Evolutionary conservation across 2,797 vertebrate species (phyloP).

Genomic region (Fratercula arctica): DNA sequence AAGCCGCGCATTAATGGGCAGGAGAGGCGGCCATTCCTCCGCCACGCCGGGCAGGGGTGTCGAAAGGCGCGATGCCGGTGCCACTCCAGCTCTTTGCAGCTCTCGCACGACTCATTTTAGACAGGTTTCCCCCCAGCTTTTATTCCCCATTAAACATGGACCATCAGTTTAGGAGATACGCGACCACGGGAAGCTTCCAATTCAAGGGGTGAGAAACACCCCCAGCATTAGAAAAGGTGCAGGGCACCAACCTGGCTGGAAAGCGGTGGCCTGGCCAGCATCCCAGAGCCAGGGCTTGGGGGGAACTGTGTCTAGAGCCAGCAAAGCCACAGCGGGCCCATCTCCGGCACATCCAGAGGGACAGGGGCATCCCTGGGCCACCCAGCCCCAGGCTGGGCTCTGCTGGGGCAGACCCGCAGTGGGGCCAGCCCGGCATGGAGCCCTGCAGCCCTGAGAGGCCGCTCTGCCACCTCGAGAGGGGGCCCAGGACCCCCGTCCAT

Average conservation of each 20-base stretch:
- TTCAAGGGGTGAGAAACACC: background rate
- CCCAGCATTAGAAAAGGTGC: background rate
- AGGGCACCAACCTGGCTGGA: background rate
- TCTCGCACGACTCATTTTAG: background rate
- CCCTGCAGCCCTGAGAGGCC: background rate
- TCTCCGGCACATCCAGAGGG: background rate
- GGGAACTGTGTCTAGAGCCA: no score
- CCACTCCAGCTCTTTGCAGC: background rate
- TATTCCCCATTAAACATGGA: background rate
- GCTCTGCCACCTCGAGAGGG: no score
- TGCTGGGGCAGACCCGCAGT: background rate
- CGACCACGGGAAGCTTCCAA: background rate
- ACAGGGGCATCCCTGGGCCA: background rate
- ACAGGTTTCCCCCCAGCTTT: background rate
- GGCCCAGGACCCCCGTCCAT: background rate
- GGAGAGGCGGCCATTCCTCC: background rate
- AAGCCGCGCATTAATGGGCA: background rate
- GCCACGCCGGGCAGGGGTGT: background rate
- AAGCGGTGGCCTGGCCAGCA: background rate
- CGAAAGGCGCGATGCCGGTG: background rate
- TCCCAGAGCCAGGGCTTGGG: background rate
- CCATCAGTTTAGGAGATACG: fast-evolving
- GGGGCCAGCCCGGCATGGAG: background rate
- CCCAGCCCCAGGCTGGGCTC: background rate
- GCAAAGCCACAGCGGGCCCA: background rate